phyloP scores from a whole-genome alignment of 2,888 invertebrate genomes.

The Fabriciana adippe region DNA sequence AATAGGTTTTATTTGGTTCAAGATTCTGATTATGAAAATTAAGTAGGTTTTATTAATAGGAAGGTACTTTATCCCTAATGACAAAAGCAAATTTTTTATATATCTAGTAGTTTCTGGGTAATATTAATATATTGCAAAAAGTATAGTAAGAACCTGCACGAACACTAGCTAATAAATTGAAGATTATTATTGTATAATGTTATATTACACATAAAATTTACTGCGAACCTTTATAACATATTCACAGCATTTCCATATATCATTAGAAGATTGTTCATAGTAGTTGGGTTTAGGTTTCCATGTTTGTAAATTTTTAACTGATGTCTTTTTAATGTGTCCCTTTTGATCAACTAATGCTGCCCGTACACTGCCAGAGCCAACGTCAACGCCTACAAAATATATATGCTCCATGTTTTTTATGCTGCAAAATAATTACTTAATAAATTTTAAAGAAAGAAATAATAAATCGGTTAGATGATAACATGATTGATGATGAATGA shows the following conservation, averaged over 20 bases:
- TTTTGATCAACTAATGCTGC: constrained; percentile 88
- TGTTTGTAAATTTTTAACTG: constrained; percentile 86
- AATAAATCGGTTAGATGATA: too few relatives aligned
- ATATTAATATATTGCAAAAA: too few relatives aligned
- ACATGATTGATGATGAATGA: too few relatives aligned
- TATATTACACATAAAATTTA: constrained; percentile 7
- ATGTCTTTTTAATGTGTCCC: constrained; percentile 85
- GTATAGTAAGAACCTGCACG: background rate
- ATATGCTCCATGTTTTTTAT: constrained; percentile 28
- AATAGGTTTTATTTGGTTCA: too few relatives aligned
- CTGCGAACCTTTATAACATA: constrained; percentile 87
- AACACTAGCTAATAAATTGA: background rate
- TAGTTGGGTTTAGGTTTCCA: constrained; percentile 89
- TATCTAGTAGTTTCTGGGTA: too few relatives aligned
- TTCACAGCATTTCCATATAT: constrained; percentile 92
- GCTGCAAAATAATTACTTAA: constrained; percentile 1
- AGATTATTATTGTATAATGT: too few relatives aligned
- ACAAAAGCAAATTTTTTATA: too few relatives aligned
- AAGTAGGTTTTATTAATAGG: too few relatives aligned
- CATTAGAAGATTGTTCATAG: constrained; percentile 95
- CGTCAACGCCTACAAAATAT: constrained; percentile 94
- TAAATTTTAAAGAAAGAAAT: background rate
- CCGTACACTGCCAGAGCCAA: constrained; percentile 95
- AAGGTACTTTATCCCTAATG: too few relatives aligned
- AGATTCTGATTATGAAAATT: too few relatives aligned